phyloP scores from a whole-genome alignment of 2,888 invertebrate genomes.

The Agrochola circellaris region DNA sequence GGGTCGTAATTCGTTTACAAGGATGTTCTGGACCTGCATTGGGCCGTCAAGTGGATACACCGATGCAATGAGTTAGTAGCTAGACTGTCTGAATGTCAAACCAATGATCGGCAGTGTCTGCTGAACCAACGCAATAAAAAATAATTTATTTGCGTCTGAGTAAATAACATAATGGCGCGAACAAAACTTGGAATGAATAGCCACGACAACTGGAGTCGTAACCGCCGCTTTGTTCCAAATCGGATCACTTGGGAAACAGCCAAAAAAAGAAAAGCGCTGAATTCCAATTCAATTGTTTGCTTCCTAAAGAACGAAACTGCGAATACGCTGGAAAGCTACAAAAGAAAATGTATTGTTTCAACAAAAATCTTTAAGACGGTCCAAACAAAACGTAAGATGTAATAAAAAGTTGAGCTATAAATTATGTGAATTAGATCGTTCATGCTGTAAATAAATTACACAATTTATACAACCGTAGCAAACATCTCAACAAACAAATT shows the following conservation, averaged over 20 bases:
- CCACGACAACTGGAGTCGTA: constrained; percentile 62
- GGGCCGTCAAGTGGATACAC: constrained; percentile 74
- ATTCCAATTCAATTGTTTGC: constrained; percentile 61
- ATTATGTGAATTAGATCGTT: constrained; percentile 41
- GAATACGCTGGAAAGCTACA: constrained; percentile 34
- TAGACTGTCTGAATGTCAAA: constrained; percentile 90
- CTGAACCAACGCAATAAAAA: constrained; percentile 87
- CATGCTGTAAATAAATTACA: constrained; percentile 47
- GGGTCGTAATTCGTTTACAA: constrained; percentile 69
- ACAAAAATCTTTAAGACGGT: constrained; percentile 31
- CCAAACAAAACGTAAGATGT: constrained; percentile 26
- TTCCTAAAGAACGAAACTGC: constrained; percentile 48
- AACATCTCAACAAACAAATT: constrained; percentile 54
- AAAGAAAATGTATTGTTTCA: constrained; percentile 50
- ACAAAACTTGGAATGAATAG: constrained; percentile 68
- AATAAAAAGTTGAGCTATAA: constrained; percentile 43
- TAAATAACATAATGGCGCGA: constrained; percentile 86
- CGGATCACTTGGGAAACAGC: constrained; percentile 66
- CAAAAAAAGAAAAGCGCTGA: constrained; percentile 64
- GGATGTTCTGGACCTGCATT: constrained; percentile 65
- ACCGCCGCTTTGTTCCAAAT: constrained; percentile 64
- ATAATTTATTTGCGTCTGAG: constrained; percentile 88
- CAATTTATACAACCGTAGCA: constrained; percentile 44
- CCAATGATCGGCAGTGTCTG: constrained; percentile 88
- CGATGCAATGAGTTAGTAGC: constrained; percentile 88